Conservation (phyloP, 2,113 vertebrate species). For the Actinemys pallida region DNA sequence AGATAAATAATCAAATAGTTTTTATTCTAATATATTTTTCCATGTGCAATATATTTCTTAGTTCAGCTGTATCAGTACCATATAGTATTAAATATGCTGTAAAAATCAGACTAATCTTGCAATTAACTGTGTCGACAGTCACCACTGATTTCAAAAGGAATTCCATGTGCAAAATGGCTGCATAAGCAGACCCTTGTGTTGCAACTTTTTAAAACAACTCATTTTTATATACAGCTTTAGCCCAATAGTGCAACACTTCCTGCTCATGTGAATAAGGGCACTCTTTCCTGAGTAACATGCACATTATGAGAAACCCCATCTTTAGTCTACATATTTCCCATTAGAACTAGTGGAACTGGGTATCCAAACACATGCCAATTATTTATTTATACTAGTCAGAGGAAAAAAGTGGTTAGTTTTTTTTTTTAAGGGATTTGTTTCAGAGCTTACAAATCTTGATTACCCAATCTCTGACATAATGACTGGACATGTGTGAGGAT, state of each 20-base stretch:
- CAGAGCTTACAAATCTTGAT: conserved; percentile 50
- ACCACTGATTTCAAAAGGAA: not conserved
- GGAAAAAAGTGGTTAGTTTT: conserved; percentile 22
- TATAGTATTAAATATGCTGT: not conserved
- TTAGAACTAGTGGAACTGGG: not conserved
- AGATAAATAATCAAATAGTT: not conserved
- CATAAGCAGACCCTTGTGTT: not conserved
- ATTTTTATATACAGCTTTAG: not conserved
- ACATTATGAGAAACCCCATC: not conserved
- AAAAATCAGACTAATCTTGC: not conserved
- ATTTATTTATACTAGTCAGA: conserved; percentile 7
- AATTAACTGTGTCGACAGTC: not conserved
- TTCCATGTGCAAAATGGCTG: not conserved
- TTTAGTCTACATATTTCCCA: not conserved
- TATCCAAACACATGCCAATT: not conserved
- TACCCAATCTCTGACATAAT: conserved; percentile 31
- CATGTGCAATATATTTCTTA: not conserved
- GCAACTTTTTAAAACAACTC: not conserved
- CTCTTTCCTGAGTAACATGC: not conserved
- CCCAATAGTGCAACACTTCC: not conserved
- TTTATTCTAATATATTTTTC: not conserved
- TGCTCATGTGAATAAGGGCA: not conserved
- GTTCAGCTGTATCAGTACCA: not conserved
- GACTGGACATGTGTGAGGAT: conserved; percentile 25
- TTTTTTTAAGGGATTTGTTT: not conserved